A percentile compares a stretch with the other conserved stretches of the same genome.
phyloP scores from a whole-genome alignment of 2,888 invertebrate genomes.

The Cotesia congregata region DNA sequence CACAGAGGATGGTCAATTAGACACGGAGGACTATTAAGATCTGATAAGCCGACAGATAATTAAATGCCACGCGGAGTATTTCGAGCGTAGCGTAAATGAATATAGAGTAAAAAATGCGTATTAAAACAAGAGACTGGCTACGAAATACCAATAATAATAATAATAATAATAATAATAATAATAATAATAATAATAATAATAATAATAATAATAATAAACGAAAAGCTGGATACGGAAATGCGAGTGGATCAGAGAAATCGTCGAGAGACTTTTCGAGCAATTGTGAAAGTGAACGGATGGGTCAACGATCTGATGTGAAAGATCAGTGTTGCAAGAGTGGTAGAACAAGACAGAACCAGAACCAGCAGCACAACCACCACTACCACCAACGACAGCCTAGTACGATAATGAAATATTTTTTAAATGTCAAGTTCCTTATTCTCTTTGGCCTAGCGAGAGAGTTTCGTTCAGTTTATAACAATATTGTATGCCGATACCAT shows the following conservation, averaged over 20 bases:
- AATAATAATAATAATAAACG: not conserved
- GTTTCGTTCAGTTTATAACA: not conserved
- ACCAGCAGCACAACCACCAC: not conserved
- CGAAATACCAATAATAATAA: not conserved
- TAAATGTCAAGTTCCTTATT: constrained; percentile 43
- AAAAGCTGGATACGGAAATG: constrained; percentile 17
- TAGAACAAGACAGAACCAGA: constrained; percentile 6
- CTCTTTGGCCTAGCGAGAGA: constrained; percentile 39
- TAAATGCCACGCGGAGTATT: not conserved
- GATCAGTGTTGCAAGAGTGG: constrained; percentile 36
- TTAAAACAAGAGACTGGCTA: not conserved
- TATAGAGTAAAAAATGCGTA: not conserved
- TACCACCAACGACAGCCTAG: not conserved
- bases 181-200: not conserved
- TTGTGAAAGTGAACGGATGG: constrained; percentile 51
- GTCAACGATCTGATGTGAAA: constrained; percentile 38
- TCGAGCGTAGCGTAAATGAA: not conserved
- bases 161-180: not conserved
- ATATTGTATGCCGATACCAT: not conserved
- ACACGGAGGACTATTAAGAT: not conserved
- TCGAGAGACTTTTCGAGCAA: constrained; percentile 42
- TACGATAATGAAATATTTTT: constrained; percentile 31
- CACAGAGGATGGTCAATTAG: not conserved
- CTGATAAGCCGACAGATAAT: not conserved
- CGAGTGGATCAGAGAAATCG: constrained; percentile 44